Percentiles rank a stretch among this genome's conserved stretches.
Conservation (phyloP, 2,113 vertebrate genomes). For the Solea solea region DNA sequence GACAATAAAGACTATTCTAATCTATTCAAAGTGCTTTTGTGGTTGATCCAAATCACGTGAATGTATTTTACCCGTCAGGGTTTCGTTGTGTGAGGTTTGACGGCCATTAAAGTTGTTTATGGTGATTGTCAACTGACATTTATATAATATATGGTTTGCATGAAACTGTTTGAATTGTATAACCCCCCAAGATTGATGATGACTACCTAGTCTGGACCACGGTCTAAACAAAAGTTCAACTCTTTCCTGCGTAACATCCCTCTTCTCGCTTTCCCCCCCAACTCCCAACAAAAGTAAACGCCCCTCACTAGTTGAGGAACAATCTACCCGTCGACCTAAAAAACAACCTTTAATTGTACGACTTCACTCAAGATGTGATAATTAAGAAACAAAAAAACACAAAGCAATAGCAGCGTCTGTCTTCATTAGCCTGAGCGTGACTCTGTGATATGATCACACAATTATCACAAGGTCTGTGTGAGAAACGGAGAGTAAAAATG, state of each 20-base stretch:
- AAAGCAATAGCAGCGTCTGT: slow-evolving; percentile 9
- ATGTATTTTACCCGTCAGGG: background rate
- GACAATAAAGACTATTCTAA: background rate
- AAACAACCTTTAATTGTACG: no score
- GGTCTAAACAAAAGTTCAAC: background rate
- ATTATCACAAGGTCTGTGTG: slow-evolving; percentile 38
- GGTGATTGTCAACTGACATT: no score
- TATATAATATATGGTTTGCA: background rate
- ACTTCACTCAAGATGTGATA: background rate
- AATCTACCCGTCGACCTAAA: no score
- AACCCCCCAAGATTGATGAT: background rate
- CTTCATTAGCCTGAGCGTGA: slow-evolving; percentile 43
- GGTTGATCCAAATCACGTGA: background rate
- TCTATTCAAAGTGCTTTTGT: background rate
- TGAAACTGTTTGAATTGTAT: background rate
- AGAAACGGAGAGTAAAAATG: slow-evolving; percentile 13
- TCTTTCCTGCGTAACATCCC: no score
- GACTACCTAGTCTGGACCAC: background rate
- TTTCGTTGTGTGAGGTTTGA: background rate
- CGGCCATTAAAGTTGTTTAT: background rate
- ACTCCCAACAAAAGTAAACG: no score
- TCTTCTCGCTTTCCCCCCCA: no score
- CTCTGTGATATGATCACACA: slow-evolving; percentile 51
- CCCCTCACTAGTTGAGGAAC: no score
- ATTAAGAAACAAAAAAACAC: slow-evolving; percentile 8